Percentiles rank a stretch among this genome's conserved stretches.
phyloP scores from a whole-genome alignment of 2,888 invertebrate genomes.

The Sylvicola fuscatus region DNA sequence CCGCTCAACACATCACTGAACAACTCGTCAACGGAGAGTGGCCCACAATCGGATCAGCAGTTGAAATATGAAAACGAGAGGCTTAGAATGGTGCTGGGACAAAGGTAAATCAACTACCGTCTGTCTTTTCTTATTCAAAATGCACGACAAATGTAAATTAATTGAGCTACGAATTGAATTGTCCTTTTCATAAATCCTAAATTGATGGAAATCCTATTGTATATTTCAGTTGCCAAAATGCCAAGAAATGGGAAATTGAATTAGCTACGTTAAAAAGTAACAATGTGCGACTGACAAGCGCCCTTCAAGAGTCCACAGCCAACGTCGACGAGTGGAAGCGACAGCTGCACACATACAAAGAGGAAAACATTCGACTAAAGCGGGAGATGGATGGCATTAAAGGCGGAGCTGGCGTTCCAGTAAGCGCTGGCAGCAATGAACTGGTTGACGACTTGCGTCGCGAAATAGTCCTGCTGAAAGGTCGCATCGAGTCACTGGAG shows the following conservation, averaged over 20 bases:
- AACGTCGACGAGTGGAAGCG: constrained; percentile 98
- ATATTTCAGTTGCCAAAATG: constrained; percentile 71
- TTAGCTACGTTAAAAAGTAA: constrained; percentile 89
- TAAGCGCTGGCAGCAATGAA: constrained; percentile 33
- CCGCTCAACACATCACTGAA: constrained; percentile 10
- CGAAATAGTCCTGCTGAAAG: constrained; percentile 47
- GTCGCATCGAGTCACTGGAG: constrained; percentile 65
- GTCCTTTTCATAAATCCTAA: no score
- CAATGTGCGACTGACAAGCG: constrained; percentile 84
- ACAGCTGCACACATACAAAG: constrained; percentile 79
- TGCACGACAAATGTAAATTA: no score
- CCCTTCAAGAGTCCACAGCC: constrained; percentile 82
- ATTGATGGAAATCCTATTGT: constrained; percentile 1
- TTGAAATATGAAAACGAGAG: constrained; percentile 94
- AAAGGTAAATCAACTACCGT: constrained; percentile 42
- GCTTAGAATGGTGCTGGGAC: constrained; percentile 82
- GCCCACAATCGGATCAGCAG: constrained; percentile 48
- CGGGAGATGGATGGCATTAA: constrained; percentile 50
- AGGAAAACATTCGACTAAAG: constrained; percentile 72
- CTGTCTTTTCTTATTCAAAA: no score
- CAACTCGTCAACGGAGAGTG: constrained; percentile 12
- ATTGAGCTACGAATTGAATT: no score
- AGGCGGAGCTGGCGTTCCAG: constrained; percentile 19
- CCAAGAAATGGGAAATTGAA: constrained; percentile 98
- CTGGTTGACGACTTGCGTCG: constrained; percentile 58